These are phyloP conservation scores for Himalopsyche anomala DNA, from an alignment of 2,888 invertebrate species.

Conservation along the genomic window DNA sequence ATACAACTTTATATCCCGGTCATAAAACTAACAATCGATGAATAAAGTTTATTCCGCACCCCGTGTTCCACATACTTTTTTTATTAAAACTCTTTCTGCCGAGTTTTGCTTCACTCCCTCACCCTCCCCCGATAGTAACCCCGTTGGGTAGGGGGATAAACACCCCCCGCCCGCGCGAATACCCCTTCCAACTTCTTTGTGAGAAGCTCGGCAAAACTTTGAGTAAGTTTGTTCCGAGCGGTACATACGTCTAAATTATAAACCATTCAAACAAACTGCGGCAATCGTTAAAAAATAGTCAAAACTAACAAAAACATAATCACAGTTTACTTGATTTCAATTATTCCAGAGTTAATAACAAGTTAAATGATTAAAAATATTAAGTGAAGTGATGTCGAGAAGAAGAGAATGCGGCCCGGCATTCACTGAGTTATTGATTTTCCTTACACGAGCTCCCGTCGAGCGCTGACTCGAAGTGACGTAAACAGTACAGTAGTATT, in stretches of 20 bases:
- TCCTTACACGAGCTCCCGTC: slow-evolving; percentile 75
- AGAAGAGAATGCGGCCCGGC: slow-evolving; percentile 64
- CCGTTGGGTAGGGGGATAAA: slow-evolving; percentile 68
- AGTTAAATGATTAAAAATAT: slow-evolving; percentile 48
- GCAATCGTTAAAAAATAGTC: slow-evolving; percentile 33
- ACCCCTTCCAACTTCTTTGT: slow-evolving; percentile 76
- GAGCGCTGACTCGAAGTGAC: slow-evolving; percentile 74
- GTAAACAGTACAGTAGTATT: slow-evolving; percentile 66
- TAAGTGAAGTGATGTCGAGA: slow-evolving; percentile 52
- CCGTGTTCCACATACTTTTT: slow-evolving; percentile 59
- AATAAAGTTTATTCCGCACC: slow-evolving; percentile 57
- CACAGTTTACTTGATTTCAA: slow-evolving; percentile 39
- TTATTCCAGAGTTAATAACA: slow-evolving; percentile 6
- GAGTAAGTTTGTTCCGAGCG: slow-evolving; percentile 71
- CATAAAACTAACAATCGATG: slow-evolving; percentile 59
- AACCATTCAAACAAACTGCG: slow-evolving; percentile 29
- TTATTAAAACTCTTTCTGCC: slow-evolving; percentile 60
- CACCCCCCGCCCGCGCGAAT: slow-evolving; percentile 72
- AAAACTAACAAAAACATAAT: slow-evolving; percentile 42
- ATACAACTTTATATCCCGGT: slow-evolving; percentile 39
- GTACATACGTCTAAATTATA: slow-evolving; percentile 65
- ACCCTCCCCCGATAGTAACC: slow-evolving; percentile 49
- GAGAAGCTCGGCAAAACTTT: slow-evolving; percentile 76
- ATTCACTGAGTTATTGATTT: slow-evolving; percentile 78
- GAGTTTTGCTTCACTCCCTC: slow-evolving; percentile 53